These are phyloP conservation scores for Girardinichthys multiradiatus DNA, from an alignment of 2,113 vertebrate genomes.

Conservation along the genomic window DNA sequence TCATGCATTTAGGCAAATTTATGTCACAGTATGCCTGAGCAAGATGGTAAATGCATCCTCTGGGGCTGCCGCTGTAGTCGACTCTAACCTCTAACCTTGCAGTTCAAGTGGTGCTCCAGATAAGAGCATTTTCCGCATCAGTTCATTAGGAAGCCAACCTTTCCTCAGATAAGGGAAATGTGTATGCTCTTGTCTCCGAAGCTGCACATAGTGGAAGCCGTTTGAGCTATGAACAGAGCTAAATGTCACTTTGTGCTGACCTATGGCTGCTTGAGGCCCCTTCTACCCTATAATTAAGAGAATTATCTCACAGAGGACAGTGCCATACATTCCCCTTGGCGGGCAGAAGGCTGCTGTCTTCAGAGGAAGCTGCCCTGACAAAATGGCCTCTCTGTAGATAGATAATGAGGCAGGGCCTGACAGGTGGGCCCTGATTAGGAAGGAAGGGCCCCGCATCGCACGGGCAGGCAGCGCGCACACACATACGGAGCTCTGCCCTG, in stretches of 20 bases:
- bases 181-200: slow-evolving; percentile 39
- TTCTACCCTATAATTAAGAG: slow-evolving; percentile 92
- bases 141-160: slow-evolving; percentile 64
- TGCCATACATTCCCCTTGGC: slow-evolving; percentile 84
- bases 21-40: slow-evolving; percentile 9
- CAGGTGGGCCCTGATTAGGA: slow-evolving; percentile 95
- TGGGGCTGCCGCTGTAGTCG: background rate
- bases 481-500: slow-evolving; percentile 29
- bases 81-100: slow-evolving; percentile 51
- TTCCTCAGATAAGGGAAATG: slow-evolving; percentile 46
- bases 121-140: slow-evolving; percentile 30
- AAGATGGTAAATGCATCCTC: slow-evolving; percentile 16
- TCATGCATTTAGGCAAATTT: slow-evolving; percentile 36
- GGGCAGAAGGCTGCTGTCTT: slow-evolving; percentile 84
- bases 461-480: slow-evolving; percentile 22
- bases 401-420: slow-evolving; percentile 93
- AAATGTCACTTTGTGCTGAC: slow-evolving; percentile 60
- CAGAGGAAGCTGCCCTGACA: slow-evolving; percentile 87
- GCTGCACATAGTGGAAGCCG: slow-evolving; percentile 18
- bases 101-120: slow-evolving; percentile 28
- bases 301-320: slow-evolving; percentile 90
- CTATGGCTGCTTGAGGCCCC: slow-evolving; percentile 51
- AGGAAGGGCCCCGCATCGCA: slow-evolving; percentile 83
- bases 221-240: slow-evolving; percentile 33
- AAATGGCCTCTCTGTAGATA: slow-evolving; percentile 90